Base-by-base conservation (phyloP, 2,113 vertebrate genomes). In the Hyperopisus bebe region DNA sequence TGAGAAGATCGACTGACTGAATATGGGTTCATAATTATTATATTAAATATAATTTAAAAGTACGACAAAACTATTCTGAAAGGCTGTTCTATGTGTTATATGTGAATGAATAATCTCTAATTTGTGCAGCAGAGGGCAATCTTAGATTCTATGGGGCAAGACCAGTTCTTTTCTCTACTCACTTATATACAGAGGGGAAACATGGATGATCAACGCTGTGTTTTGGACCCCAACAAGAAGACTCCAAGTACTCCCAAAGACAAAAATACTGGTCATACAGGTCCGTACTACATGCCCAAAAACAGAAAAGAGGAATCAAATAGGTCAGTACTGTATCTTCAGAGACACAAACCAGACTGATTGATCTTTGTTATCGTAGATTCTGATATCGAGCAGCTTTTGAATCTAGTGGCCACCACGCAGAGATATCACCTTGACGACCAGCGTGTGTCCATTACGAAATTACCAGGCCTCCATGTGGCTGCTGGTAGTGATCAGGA, bases 341-440 rank as follows among this genome's bases (percentile, higher is more conserved):
- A 88, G 17, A 55, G 51, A 88, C 53, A 62, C 51, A 44, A 84
- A 39, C 31, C n/a, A 88, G 39, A 55, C 89, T 39, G 35, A 21
- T 47, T 48, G 47, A 1, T 24, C 53, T 51, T 90, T n/a, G 42
- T 80, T 51, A 7, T 7, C 2, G 8, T 66, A 91, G 88, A 83
- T 48, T 55, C 91, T 5, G 96, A 97, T 92, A 93, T 95, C 91
- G 97, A 98, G 35, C 92, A 74, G 62, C 92, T 98, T 21, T 96
- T 98, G 92, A 95, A 92, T 89, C 95, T 97, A 92, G 48, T 98
- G 93, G 94, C 96, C 24, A 93, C 93, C 89, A 96, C 95, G 39
- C 97, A 97, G 92, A 94, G 95, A n/a, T 94, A 88, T 15, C 94
- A 96, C 46, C 94, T 98, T 13, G 95, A 98, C 3, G 97, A 97